Percentiles rank a stretch among this genome's conserved stretches.
phyloP scores from a whole-genome alignment of 2,888 invertebrate species.

The Phalera bucephala region DNA sequence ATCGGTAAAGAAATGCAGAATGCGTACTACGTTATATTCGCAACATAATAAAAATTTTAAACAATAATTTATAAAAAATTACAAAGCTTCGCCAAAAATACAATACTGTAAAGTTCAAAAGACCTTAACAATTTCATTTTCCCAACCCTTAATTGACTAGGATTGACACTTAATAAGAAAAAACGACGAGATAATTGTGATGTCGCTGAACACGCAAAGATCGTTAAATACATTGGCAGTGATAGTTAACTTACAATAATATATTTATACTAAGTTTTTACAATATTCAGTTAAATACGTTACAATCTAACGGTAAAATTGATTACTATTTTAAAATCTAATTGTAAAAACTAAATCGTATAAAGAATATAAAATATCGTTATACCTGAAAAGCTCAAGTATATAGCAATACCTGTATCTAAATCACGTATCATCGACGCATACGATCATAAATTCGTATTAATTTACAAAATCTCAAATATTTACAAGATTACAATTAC shows the following conservation, averaged over 20 bases:
- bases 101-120: conserved; percentile 9
- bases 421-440: background rate
- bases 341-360: conserved; percentile 1
- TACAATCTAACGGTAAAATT: conserved; percentile 29
- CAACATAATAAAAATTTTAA: too few relatives aligned
- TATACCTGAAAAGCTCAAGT: background rate
- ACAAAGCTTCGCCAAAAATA: background rate
- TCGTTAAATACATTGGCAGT: conserved; percentile 67
- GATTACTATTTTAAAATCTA: conserved; percentile 15
- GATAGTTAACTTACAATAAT: conserved; percentile 53
- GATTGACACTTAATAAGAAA: conserved; percentile 66
- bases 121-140: conserved; percentile 35
- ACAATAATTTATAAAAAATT: too few relatives aligned
- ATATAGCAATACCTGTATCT: background rate
- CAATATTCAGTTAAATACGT: conserved; percentile 41
- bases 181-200: conserved; percentile 31
- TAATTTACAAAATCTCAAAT: conserved; percentile 24
- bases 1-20: conserved; percentile 9
- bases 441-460: conserved; percentile 5
- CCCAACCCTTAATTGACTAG: conserved; percentile 81
- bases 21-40: too few relatives aligned
- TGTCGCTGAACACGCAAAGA: conserved; percentile 42
- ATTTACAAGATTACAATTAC: conserved; percentile 25
- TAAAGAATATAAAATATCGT: background rate
- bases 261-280: conserved; percentile 26